Percentiles rank a stretch among this genome's conserved stretches.
These are phyloP conservation scores for Periparus ater DNA, from an alignment of 2,797 vertebrate species.

Conservation along the genomic window DNA sequence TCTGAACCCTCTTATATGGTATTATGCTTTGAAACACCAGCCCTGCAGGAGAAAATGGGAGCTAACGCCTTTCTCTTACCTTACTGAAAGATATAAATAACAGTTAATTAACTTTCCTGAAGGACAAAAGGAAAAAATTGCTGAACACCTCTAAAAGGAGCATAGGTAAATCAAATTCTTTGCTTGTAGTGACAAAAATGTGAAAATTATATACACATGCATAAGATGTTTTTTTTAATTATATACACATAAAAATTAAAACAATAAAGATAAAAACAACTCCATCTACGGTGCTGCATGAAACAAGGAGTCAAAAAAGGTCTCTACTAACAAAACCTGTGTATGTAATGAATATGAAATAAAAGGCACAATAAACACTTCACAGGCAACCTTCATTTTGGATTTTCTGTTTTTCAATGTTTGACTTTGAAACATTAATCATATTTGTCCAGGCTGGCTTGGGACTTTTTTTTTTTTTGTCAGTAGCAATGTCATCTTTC, in stretches of 20 bases:
- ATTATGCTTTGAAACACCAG: neutral
- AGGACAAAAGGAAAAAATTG: neutral
- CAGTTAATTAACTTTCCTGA: slow-evolving; percentile 31
- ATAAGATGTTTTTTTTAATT: neutral
- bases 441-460: neutral
- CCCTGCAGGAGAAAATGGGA: neutral
- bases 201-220: neutral
- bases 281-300: neutral
- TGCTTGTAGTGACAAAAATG: neutral
- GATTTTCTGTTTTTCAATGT: neutral
- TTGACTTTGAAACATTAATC: slow-evolving; percentile 17
- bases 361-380: neutral
- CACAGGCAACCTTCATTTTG: neutral
- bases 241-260: neutral
- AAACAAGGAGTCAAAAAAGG: neutral
- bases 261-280: neutral
- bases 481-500: neutral
- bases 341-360: neutral
- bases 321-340: neutral
- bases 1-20: neutral
- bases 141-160: neutral
- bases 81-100: neutral
- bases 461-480: neutral
- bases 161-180: neutral
- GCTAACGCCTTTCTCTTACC: neutral